Conservation (phyloP, 2,797 vertebrate species). For the Botia kubotai region DNA sequence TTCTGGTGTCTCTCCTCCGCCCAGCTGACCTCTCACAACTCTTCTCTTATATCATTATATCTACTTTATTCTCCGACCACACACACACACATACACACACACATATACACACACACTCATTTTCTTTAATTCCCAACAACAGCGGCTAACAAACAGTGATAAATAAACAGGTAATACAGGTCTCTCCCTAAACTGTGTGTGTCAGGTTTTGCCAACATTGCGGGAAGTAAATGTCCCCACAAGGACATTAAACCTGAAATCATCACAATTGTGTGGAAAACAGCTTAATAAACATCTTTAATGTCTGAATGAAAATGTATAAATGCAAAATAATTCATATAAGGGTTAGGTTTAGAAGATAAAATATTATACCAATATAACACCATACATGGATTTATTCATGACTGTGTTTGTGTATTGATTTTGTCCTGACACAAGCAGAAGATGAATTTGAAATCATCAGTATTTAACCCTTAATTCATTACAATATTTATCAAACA, state of each 20-base stretch:
- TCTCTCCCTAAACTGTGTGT: neutral
- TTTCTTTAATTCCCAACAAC: neutral
- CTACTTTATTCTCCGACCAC: neutral
- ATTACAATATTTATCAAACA: conserved; percentile 63
- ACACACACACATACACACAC: neutral
- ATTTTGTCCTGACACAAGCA: conserved; percentile 65
- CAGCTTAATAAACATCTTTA: neutral
- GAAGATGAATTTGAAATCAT: conserved; percentile 53
- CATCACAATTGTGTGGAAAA: neutral
- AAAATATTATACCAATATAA: neutral
- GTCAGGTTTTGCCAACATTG: neutral
- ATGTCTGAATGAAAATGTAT: neutral
- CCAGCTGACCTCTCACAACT: conserved; percentile 19
- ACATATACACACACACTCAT: neutral
- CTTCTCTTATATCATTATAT: conserved; percentile 21
- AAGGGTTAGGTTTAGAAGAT: neutral
- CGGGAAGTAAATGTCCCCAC: neutral
- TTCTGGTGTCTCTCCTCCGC: conserved; percentile 14
- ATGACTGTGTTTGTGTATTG: neutral
- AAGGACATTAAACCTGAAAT: neutral
- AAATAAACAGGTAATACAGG: too few relatives aligned
- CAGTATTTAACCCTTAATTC: conserved; percentile 72
- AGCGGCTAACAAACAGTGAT: neutral
- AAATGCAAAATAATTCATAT: neutral
- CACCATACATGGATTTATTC: neutral